Conservation (phyloP, 2,888 invertebrate species). For the Hyposoter didymator region DNA sequence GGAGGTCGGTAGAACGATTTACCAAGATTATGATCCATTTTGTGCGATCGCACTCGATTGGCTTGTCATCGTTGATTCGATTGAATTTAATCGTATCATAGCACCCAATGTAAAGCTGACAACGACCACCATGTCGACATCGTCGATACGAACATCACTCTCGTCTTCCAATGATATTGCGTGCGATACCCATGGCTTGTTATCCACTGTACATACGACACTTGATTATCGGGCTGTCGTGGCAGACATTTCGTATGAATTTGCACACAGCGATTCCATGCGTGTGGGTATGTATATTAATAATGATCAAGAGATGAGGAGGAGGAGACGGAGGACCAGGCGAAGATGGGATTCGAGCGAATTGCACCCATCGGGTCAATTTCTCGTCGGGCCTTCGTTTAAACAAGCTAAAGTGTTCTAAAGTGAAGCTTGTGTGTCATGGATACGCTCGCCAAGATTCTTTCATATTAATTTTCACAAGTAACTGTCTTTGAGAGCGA, state of each 20-base stretch:
- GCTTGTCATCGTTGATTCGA: slow-evolving; percentile 64
- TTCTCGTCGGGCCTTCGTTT: slow-evolving; percentile 67
- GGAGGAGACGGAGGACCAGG: slow-evolving; percentile 4
- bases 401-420: slow-evolving; percentile 68
- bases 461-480: background rate
- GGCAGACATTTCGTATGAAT: background rate
- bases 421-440: slow-evolving; percentile 67
- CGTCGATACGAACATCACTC: slow-evolving; percentile 25
- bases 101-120: slow-evolving; percentile 53
- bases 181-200: slow-evolving; percentile 4
- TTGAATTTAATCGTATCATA: slow-evolving; percentile 70
- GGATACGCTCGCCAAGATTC: slow-evolving; percentile 55
- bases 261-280: background rate
- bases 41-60: slow-evolving; percentile 63
- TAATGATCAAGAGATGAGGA: background rate
- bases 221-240: slow-evolving; percentile 12
- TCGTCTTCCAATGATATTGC: slow-evolving; percentile 57
- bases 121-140: slow-evolving; percentile 27
- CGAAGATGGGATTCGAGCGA: slow-evolving; percentile 58
- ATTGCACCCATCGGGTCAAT: slow-evolving; percentile 67
- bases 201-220: slow-evolving; percentile 4
- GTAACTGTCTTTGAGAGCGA: background rate
- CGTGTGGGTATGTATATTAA: background rate
- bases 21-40: slow-evolving; percentile 59
- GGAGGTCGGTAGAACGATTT: slow-evolving; percentile 57